These are phyloP conservation scores for Parapsyche elsis DNA, from an alignment of 1,140 invertebrate species.

Conservation along the genomic window DNA sequence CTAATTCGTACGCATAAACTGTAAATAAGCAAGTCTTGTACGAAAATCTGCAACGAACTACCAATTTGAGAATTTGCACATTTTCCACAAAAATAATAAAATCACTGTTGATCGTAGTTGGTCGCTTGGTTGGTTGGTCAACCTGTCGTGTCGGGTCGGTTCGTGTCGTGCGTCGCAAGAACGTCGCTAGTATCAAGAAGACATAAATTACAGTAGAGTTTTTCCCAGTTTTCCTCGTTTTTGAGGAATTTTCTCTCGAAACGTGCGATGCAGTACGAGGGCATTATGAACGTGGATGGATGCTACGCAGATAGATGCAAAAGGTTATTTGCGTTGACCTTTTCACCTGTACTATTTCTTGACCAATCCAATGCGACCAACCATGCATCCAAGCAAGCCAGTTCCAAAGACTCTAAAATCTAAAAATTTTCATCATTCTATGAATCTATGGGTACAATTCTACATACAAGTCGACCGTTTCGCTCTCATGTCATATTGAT, in stretches of 20 bases:
- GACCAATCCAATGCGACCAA: conserved; percentile 21
- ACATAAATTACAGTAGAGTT: not conserved
- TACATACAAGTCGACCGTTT: too few species aligned
- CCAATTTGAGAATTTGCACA: too few species aligned
- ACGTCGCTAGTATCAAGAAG: not conserved
- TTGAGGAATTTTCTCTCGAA: conserved; percentile 44
- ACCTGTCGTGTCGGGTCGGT: not conserved
- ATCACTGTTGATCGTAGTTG: too few species aligned
- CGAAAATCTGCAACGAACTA: too few species aligned
- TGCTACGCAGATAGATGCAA: conserved; percentile 18
- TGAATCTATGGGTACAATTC: too few species aligned
- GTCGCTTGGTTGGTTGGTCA: too few species aligned
- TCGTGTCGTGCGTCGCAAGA: not conserved
- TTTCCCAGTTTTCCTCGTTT: conserved; percentile 43
- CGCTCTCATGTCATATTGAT: too few species aligned
- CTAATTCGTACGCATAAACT: too few species aligned
- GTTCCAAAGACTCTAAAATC: not conserved
- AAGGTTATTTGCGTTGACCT: conserved; percentile 39
- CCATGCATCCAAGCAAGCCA: too few species aligned
- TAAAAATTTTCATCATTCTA: not conserved
- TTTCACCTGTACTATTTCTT: conserved; percentile 31
- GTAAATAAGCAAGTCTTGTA: too few species aligned
- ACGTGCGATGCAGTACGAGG: conserved; percentile 12
- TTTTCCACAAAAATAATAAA: too few species aligned
- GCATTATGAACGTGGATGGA: conserved; percentile 18